phyloP scores from a whole-genome alignment of 2,888 invertebrate genomes.

The Monoplex corrugatus region DNA sequence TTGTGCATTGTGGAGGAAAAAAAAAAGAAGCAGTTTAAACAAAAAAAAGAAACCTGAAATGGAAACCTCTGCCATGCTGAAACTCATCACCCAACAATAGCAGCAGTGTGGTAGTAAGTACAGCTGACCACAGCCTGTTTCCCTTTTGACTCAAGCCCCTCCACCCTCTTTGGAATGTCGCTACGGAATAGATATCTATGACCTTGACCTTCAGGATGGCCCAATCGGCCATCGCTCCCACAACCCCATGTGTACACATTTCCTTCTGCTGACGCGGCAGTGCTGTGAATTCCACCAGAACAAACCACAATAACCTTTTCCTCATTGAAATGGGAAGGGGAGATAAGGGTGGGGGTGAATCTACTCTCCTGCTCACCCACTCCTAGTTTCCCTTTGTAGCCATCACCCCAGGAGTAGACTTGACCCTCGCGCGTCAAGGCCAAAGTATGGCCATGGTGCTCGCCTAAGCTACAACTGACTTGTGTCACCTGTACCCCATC shows the following conservation, averaged over 20 bases:
- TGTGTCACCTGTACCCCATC: slow-evolving; percentile 52
- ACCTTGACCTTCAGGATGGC: slow-evolving; percentile 71
- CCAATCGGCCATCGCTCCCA: slow-evolving; percentile 71
- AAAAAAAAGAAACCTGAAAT: no score
- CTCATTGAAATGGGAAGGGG: slow-evolving; percentile 58
- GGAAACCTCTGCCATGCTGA: no score
- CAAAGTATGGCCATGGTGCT: slow-evolving; percentile 71
- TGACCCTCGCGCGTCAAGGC: slow-evolving; percentile 60
- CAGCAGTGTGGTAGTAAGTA: slow-evolving; percentile 70
- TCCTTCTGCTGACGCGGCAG: slow-evolving; percentile 64
- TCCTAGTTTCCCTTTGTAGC: slow-evolving; percentile 72
- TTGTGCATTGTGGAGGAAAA: no score
- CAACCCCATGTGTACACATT: slow-evolving; percentile 72
- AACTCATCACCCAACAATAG: slow-evolving; percentile 52
- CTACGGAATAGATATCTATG: slow-evolving; percentile 70
- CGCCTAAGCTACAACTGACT: slow-evolving; percentile 70
- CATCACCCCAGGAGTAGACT: slow-evolving; percentile 69
- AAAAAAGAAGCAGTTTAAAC: no score
- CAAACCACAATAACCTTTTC: slow-evolving; percentile 62
- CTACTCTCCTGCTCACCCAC: slow-evolving; percentile 62
- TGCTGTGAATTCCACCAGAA: slow-evolving; percentile 71
- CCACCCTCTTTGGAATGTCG: slow-evolving; percentile 65
- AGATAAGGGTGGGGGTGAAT: slow-evolving; percentile 58
- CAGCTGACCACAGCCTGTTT: slow-evolving; percentile 58
- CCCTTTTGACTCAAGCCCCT: slow-evolving; percentile 54